These are phyloP conservation scores for Chiroxiphia lanceolata DNA, from an alignment of 2,797 vertebrate species.

Conservation along the genomic window DNA sequence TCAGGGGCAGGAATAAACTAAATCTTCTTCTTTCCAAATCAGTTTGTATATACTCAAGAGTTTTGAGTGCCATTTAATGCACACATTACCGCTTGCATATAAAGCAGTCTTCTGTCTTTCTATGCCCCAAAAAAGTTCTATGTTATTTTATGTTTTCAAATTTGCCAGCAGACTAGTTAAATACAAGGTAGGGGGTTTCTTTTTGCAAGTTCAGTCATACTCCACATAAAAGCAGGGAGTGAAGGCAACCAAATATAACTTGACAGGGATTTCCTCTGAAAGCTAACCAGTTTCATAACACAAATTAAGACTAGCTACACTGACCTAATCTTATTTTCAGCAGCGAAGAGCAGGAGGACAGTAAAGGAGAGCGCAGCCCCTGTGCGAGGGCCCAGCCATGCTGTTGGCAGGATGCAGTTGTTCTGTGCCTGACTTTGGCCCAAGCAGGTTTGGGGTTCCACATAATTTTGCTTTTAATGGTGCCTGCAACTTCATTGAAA, in stretches of 20 bases:
- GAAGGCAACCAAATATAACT: background rate
- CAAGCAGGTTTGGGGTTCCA: background rate
- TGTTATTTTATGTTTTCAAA: background rate
- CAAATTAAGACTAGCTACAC: background rate
- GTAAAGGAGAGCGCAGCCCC: background rate
- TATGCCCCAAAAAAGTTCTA: background rate
- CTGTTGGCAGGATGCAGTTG: background rate
- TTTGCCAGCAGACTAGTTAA: background rate
- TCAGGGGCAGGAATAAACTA: background rate
- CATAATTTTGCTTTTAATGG: background rate
- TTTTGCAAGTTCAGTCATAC: background rate
- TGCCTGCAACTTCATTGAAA: background rate
- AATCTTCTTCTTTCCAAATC: background rate
- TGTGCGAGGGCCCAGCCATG: rapidly evolving
- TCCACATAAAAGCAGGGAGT: background rate
- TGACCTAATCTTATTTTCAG: background rate
- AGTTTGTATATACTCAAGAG: background rate
- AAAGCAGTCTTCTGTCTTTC: background rate
- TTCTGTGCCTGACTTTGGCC: background rate
- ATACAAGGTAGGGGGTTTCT: background rate
- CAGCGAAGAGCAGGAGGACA: background rate
- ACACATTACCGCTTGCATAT: background rate
- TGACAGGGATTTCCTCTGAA: background rate
- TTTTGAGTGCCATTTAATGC: background rate
- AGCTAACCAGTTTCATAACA: background rate